phyloP scores from a whole-genome alignment of 2,797 vertebrate species.

The Pseudochirops cupreus region DNA sequence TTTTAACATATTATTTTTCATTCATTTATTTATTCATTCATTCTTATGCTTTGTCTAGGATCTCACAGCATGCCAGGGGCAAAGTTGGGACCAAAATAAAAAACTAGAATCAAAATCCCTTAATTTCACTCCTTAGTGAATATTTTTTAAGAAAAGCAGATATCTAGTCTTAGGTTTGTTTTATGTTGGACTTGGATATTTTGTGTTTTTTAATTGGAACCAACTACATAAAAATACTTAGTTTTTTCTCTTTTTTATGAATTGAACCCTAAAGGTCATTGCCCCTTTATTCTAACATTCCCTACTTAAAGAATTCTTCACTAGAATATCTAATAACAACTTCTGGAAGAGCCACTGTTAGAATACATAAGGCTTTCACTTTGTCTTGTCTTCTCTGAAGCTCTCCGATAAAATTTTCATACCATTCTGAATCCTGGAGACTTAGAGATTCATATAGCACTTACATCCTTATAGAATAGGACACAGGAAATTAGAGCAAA shows the following conservation, averaged over 20 bases:
- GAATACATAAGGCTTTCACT: background rate
- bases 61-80: background rate
- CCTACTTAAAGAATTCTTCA: background rate
- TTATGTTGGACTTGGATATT: background rate
- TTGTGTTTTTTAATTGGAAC: constrained; percentile 13
- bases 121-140: background rate
- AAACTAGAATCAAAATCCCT: background rate
- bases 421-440: background rate
- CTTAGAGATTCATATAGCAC: background rate
- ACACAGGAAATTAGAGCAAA: background rate
- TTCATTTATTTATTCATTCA: background rate
- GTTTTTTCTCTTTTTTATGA: constrained; percentile 44
- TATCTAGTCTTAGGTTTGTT: background rate
- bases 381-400: background rate
- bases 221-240: constrained; percentile 39
- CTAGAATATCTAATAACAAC: background rate
- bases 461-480: background rate
- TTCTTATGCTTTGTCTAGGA: background rate
- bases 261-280: constrained; percentile 26
- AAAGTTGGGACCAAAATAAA: background rate
- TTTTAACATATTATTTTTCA: background rate
- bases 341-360: background rate
- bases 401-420: background rate
- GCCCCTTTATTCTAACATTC: background rate
- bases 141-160: background rate